Conservation (phyloP, 1,140 invertebrate species). For the Lasaia peninsularis region DNA sequence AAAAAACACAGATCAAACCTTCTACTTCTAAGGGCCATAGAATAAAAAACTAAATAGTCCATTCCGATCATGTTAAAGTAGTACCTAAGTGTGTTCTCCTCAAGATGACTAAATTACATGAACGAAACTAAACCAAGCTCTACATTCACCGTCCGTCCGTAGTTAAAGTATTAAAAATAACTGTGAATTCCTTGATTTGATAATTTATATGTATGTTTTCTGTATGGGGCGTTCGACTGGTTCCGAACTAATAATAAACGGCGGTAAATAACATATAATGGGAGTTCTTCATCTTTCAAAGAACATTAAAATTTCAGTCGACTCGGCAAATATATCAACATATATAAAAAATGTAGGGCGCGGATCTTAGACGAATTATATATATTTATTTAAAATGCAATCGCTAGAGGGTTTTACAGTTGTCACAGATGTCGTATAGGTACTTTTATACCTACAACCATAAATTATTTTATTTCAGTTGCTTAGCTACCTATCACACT, state of each 20-base stretch:
- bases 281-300: slow-evolving; percentile 3
- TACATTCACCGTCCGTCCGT: too few species aligned
- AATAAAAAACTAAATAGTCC: too few species aligned
- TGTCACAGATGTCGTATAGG: background rate
- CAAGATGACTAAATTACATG: too few species aligned
- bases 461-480: too few species aligned
- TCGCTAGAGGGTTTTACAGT: background rate
- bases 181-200: background rate
- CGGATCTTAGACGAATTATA: background rate
- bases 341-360: background rate
- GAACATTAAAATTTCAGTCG: slow-evolving; percentile 1
- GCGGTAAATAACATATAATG: background rate
- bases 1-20: too few species aligned
- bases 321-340: background rate
- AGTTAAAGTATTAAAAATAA: background rate
- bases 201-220: background rate
- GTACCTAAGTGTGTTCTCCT: too few species aligned
- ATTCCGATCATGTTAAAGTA: too few species aligned
- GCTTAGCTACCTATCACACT: too few species aligned
- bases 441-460: background rate
- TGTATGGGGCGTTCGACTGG: background rate
- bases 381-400: background rate
- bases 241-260: background rate
- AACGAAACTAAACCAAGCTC: too few species aligned
- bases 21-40: too few species aligned